Evolutionary conservation across 2,888 invertebrate species (phyloP).

Genomic region (Cryptocheilus praepositus): DNA sequence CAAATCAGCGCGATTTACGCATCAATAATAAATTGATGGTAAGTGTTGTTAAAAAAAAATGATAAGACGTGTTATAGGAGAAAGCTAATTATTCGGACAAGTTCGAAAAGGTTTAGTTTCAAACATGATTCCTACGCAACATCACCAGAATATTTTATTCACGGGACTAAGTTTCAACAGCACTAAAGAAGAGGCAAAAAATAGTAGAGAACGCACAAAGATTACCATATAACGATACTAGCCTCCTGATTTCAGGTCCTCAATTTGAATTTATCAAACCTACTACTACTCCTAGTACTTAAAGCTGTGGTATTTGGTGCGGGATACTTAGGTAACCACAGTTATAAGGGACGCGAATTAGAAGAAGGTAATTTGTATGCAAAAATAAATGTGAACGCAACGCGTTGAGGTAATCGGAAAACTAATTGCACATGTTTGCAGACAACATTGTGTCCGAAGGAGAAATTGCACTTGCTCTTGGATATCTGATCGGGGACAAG

Average conservation of each 20-base stretch:
- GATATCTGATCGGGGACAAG: slow-evolving; percentile 82
- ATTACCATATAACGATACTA: background rate
- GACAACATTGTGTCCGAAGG: slow-evolving; percentile 77
- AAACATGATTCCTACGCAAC: no score
- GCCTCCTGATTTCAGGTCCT: slow-evolving; percentile 78
- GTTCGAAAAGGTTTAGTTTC: no score
- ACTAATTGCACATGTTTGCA: slow-evolving; percentile 32
- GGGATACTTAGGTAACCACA: slow-evolving; percentile 81
- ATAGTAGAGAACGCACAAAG: background rate
- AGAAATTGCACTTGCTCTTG: slow-evolving; percentile 83
- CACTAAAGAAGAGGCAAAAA: background rate
- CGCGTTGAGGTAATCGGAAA: no score
- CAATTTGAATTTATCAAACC: slow-evolving; percentile 88
- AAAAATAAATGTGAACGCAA: no score
- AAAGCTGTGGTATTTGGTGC: slow-evolving; percentile 90
- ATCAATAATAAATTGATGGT: no score
- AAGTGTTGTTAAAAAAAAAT: no score
- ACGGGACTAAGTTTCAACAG: background rate
- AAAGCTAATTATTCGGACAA: no score
- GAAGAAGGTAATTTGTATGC: slow-evolving; percentile 75
- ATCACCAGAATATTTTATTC: no score
- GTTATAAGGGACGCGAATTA: slow-evolving; percentile 77
- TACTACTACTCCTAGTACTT: slow-evolving; percentile 86
- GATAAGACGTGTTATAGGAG: no score
- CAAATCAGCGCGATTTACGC: no score